A percentile compares a stretch with the other conserved stretches of the same genome.
These are phyloP conservation scores for Rattus rattus DNA, from an alignment of 2,113 vertebrate genomes.

Conservation along the genomic window DNA sequence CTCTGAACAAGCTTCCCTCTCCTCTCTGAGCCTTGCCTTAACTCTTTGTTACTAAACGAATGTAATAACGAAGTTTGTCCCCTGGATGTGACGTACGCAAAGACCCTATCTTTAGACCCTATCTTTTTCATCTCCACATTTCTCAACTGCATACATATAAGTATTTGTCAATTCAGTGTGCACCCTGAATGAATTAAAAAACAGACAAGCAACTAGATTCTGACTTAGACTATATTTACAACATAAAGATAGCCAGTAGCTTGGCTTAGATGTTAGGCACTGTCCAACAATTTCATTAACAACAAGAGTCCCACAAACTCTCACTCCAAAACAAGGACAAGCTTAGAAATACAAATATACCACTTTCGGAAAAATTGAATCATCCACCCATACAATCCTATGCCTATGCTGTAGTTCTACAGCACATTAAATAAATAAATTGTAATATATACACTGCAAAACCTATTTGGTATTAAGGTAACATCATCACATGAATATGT, in stretches of 20 bases:
- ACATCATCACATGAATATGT: background rate
- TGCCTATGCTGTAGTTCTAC: background rate
- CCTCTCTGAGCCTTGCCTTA: background rate
- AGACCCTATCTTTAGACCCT: background rate
- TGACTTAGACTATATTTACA: constrained; percentile 44
- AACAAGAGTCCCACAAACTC: background rate
- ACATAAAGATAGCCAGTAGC: background rate
- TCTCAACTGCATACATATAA: background rate
- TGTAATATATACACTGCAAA: background rate
- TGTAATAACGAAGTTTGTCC: background rate
- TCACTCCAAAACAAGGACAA: constrained; percentile 56
- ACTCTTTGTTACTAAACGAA: background rate
- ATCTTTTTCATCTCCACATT: background rate
- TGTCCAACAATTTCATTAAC: constrained; percentile 28
- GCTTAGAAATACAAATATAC: constrained; percentile 38
- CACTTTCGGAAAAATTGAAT: constrained; percentile 49
- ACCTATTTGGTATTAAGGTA: background rate
- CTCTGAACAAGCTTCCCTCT: background rate
- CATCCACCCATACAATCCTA: constrained; percentile 5
- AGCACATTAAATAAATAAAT: constrained; percentile 55
- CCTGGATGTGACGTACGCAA: background rate
- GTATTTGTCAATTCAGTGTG: background rate
- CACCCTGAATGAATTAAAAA: constrained; percentile 36
- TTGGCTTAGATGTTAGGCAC: constrained; percentile 11
- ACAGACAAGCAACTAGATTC: background rate